Base-by-base conservation (phyloP, 2,113 vertebrate genomes). In the Hippopotamus amphibius region DNA sequence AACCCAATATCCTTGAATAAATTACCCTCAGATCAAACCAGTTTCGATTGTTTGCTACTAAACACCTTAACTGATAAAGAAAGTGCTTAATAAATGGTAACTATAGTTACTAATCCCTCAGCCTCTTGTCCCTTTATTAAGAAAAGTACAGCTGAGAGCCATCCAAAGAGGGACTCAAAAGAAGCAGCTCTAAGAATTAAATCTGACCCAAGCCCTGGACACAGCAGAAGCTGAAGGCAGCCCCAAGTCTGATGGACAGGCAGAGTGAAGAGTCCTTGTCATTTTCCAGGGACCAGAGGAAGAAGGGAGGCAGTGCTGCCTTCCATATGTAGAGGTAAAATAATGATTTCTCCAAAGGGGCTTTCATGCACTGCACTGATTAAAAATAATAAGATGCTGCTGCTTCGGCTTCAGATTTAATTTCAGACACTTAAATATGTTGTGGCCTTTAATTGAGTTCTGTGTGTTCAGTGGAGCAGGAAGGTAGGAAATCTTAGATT, bases 61-160 rank as follows among this genome's bases (percentile, higher is more conserved):
- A 97, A 91, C 96, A 91, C 79, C 69, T 95, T 96, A 97, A 96
- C 92, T 92, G 95, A 97, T 96, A 93, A 95, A 88, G 95, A 81
- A 97, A 87, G 41, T 84, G 69, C 79, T 95, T 96, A 92, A 94
- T 96, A 96, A 84, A 95, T 84, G 93, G 96, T 97, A 93, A 96
- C 97, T 96, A 96, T 92, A 97, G 96, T 95, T 93, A 97, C 89
- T 97, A 97, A 97, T 96, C 94, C 88, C 95, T 96, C 41, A 72
- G 90, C 61, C 66, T 83, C 86, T 94, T 55, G 83, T 84, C 41
- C 83, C 82, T 96, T 97, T 96, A 92, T 93, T 97, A 96, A 66
- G 63, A 95, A 96, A 92, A 82, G 43, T 80, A 81, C 41, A 93
- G 41, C 79, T 81, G 53, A 96, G 57, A 96, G 28, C 50, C 74